These are phyloP conservation scores for Eupithecia tripunctaria DNA, from an alignment of 2,888 invertebrate species.

Conservation along the genomic window DNA sequence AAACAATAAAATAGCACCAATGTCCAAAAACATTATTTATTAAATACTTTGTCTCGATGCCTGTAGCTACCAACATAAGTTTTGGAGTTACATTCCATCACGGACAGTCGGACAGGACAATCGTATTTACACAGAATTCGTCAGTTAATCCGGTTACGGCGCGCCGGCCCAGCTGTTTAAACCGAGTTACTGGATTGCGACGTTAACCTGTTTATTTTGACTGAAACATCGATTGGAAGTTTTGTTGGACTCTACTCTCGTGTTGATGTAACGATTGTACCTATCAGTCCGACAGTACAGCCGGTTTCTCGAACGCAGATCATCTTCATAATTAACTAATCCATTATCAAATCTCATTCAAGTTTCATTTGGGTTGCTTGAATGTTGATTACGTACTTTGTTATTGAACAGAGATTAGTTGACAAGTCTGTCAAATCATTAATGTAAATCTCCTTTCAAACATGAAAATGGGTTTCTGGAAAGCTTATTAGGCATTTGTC, in stretches of 20 bases:
- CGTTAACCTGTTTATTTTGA: constrained; percentile 37
- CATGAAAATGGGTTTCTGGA: too few relatives aligned
- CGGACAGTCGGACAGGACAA: constrained; percentile 25
- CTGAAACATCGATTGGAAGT: constrained; percentile 22
- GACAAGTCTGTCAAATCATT: too few relatives aligned
- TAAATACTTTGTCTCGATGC: not conserved
- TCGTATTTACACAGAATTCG: constrained; percentile 40
- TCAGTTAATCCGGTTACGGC: constrained; percentile 40
- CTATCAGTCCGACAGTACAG: not conserved
- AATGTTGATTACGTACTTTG: too few relatives aligned
- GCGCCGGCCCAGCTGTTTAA: constrained; percentile 39
- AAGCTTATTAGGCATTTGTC: too few relatives aligned
- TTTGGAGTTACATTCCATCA: constrained; percentile 12
- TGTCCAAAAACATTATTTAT: too few relatives aligned
- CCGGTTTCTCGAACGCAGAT: too few relatives aligned
- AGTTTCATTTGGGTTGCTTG: too few relatives aligned
- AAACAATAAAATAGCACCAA: not conserved
- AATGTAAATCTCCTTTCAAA: too few relatives aligned
- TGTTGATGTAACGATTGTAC: not conserved
- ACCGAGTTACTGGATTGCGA: constrained; percentile 39
- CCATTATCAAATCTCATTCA: too few relatives aligned
- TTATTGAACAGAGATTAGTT: too few relatives aligned
- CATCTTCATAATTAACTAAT: too few relatives aligned
- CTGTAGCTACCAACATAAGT: constrained; percentile 5
- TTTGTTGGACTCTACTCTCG: not conserved